Evolutionary conservation across 2,113 vertebrate genomes (phyloP).

Genomic region (Saguinus midas): DNA sequence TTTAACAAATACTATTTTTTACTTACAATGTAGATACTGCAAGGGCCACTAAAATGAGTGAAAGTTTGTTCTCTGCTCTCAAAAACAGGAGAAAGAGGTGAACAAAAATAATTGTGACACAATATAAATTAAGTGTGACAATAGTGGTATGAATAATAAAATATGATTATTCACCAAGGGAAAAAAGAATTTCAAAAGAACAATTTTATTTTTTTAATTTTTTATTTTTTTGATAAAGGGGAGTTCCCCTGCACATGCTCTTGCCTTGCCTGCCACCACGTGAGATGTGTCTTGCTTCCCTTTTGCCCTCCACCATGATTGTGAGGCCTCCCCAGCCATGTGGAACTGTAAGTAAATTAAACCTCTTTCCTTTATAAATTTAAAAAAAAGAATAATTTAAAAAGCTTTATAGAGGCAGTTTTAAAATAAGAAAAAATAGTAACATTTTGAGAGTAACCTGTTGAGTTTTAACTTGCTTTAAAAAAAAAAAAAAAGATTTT

Average conservation of each 20-base stretch:
- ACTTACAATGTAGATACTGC: background rate
- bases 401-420: background rate
- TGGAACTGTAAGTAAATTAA: too few relatives aligned
- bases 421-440: background rate
- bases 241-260: too few relatives aligned
- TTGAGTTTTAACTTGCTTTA: background rate
- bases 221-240: too few relatives aligned
- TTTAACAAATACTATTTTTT: conserved; percentile 30
- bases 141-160: background rate
- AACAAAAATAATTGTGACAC: conserved; percentile 4
- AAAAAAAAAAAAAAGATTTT: too few relatives aligned
- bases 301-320: too few relatives aligned
- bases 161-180: background rate
- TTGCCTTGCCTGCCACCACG: too few relatives aligned
- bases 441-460: background rate
- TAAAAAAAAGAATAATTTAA: background rate
- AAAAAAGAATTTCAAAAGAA: conserved; percentile 13
- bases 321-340: too few relatives aligned
- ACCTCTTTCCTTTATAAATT: too few relatives aligned
- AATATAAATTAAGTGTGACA: background rate
- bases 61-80: background rate
- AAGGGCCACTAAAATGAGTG: conserved; percentile 9
- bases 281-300: too few relatives aligned
- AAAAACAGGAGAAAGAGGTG: background rate
- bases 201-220: background rate